Base-by-base conservation (phyloP, 1,140 invertebrate genomes). In the Eupeodes corollae region DNA sequence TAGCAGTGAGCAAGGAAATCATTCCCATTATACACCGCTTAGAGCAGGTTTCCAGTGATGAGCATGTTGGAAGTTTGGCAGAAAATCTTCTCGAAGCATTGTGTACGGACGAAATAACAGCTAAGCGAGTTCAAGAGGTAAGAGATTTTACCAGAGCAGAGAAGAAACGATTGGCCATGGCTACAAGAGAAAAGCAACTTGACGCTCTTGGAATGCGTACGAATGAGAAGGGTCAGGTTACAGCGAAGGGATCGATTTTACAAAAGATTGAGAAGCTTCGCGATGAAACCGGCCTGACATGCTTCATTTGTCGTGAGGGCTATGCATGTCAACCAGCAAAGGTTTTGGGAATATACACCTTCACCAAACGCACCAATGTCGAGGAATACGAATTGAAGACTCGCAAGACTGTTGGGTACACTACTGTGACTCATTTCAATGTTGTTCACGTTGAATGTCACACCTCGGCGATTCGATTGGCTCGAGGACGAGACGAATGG, bases 381-480 rank as follows among this genome's bases (percentile, higher is more conserved):
- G 94, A 98, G 57, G 91, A 97, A 57, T 88, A 80, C 65, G 94
- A 98, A 64, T 77, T 80, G 34, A 91, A 93, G 65, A 76, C 83
- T 13, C 73, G 87, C 35, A 88, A 90, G 63, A 87, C 83, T 8
- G 74, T 86, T 3, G 86, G 86, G 13, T 97, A 95, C 67, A 87
- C 83, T 10, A 98, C 94, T 0, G 94, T 99, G 3, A 94, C 91
- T 5, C 94, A 98, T 74, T 98, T 98, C 72, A 98, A 98, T 71
- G 84, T 98, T 11, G 91, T 99, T 5, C 95, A 99, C 71, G 84
- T 97, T 11, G 93, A 98, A 65, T 99, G 95, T 66, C 94, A 99
- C 69, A 91, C 93, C 77, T 90, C 90, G 10, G 94, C 94, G 41
- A 93, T 98, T 32, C 70, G 82, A 31, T 61, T 81, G 15, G 79